Base-by-base conservation (phyloP, 2,113 vertebrate genomes). In the Rostratula benghalensis region DNA sequence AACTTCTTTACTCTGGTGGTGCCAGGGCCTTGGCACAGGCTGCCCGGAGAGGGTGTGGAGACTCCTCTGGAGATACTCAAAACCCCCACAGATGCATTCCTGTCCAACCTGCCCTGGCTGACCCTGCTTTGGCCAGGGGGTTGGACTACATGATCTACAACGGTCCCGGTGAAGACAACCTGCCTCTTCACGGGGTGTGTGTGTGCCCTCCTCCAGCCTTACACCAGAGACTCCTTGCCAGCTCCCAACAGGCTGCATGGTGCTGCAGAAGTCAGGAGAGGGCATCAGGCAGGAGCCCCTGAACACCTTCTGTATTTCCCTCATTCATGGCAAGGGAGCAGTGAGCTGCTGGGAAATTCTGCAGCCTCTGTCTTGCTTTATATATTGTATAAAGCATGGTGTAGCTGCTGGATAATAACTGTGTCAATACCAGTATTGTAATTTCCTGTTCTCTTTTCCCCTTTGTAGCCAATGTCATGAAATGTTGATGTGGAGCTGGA, bases 201-300 rank as follows among this genome's bases (percentile, higher is more conserved):
- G 39, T 39, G 39, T 24, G 3, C 71, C 35, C 31, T 50, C 31
- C 15, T 35, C 24, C 51, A 51, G 45, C 57, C 9, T 13, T 1
- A 39, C 46, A 1, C 23, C 1, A 21, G 54, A 25, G 30, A 30
- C 41, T 54, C 17, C 48, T 41, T 1, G 0, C 48, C 13, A 2
- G n/a, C 11, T 54, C 30, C 31, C 35, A 8, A 6, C 59, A 6
- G 31, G 43, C 59, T 31, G n/a, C n/a, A 7, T 5, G 1, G 39
- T 19, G 7, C 50, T 10, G 17, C 21, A 25, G 27, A 7, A 35
- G 39, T 0, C 23, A 12, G 18, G 61, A 43, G 33, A 43, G 46
- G 46, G 23, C 46, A 4, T 5, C 11, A 35, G 53, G n/a, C 15
- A 6, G 37, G 15, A 14, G 39, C 46, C 54, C 30, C 17, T 4